These are phyloP conservation scores for Pantelozetes paolii DNA, from an alignment of 2,888 invertebrate species.

Conservation along the genomic window DNA sequence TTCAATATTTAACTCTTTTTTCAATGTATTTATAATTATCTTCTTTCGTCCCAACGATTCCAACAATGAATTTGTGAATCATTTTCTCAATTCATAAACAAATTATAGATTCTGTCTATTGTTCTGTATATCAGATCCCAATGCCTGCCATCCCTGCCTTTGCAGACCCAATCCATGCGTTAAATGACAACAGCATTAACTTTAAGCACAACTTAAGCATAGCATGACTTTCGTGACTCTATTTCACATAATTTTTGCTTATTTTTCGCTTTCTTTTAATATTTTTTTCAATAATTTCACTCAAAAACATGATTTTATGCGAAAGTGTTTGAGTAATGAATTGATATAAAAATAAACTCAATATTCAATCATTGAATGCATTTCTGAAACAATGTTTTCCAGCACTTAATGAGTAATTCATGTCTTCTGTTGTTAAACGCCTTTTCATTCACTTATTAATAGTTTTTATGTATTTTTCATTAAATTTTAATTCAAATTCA, in stretches of 20 bases:
- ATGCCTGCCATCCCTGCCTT: no score
- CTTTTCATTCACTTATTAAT: not conserved
- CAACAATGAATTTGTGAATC: not conserved
- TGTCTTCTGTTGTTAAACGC: not conserved
- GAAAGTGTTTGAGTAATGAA: not conserved
- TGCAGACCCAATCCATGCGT: constrained; percentile 1
- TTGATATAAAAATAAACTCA: not conserved
- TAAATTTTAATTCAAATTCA: not conserved
- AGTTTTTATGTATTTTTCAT: constrained; percentile 4
- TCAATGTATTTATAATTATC: no score
- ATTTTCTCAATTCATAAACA: not conserved
- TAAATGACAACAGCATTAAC: not conserved
- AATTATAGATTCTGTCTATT: not conserved
- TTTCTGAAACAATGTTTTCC: not conserved
- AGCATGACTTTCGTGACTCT: constrained; percentile 20
- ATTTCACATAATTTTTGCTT: not conserved
- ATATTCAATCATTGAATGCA: not conserved
- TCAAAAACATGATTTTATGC: not conserved
- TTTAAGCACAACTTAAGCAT: no score
- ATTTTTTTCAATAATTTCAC: not conserved
- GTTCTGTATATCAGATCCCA: not conserved
- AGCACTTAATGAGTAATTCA: not conserved
- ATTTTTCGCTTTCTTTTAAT: not conserved
- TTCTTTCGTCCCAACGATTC: no score
- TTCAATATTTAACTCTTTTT: not conserved